phyloP scores from a whole-genome alignment of 37 sponge, comb jelly and placozoan genomes.

The Cliona cf. orientalis region DNA sequence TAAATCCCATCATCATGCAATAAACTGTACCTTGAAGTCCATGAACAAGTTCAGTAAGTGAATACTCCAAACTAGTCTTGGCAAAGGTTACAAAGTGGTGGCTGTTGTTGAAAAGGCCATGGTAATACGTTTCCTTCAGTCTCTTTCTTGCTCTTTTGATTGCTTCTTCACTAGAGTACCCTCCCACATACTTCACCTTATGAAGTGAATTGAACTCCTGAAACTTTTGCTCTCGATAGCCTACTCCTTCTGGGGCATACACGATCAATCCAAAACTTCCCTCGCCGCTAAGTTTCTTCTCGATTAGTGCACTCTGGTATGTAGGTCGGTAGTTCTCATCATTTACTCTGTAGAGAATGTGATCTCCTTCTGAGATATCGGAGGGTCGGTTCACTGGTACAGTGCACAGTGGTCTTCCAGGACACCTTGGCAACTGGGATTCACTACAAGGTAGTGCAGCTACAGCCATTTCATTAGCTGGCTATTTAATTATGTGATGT shows the following conservation, averaged over 20 bases:
- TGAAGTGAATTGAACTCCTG: background rate
- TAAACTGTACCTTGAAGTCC: background rate
- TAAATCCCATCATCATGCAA: too few relatives aligned
- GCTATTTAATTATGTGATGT: too few relatives aligned
- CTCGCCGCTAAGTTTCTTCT: background rate
- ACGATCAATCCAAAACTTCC: background rate
- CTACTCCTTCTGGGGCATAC: background rate
- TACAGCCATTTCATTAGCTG: too few relatives aligned
- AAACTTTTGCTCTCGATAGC: background rate
- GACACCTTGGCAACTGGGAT: background rate
- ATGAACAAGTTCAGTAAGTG: background rate
- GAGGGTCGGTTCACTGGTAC: background rate
- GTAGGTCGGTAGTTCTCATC: background rate
- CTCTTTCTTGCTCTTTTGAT: background rate
- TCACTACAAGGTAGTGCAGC: too few relatives aligned
- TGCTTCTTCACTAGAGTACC: background rate
- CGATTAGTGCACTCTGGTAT: conserved; percentile 8
- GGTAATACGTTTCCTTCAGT: background rate
- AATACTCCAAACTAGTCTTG: conserved; percentile 3
- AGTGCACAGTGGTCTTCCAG: background rate
- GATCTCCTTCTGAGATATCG: background rate
- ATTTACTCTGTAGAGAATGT: background rate
- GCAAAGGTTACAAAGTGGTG: conserved; percentile 3
- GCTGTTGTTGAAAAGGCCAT: conserved; percentile 5
- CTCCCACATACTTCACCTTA: background rate